phyloP scores from a whole-genome alignment of 2,888 invertebrate genomes.

The Adela reaumurella region DNA sequence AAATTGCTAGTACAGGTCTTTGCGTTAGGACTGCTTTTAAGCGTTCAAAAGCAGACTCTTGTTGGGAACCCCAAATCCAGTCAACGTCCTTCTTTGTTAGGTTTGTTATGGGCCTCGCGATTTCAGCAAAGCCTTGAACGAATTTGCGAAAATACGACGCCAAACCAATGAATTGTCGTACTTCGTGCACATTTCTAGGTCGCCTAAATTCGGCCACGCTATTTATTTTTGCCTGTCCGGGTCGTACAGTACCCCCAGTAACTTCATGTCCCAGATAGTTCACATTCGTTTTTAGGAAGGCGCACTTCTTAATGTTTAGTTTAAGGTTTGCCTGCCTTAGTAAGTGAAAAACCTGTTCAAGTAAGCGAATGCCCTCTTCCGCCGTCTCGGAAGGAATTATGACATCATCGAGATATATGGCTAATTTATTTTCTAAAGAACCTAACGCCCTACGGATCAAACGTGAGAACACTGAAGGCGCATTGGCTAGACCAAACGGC shows the following conservation, averaged over 20 bases:
- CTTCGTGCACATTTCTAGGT: conserved; percentile 8
- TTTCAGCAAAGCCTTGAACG: conserved; percentile 11
- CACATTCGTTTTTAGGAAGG: conserved; percentile 3
- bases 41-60: conserved; percentile 10
- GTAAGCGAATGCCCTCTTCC: no score
- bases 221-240: conserved; percentile 2
- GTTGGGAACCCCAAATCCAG: conserved; percentile 8
- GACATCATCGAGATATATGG: no score
- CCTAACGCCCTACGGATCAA: neutral
- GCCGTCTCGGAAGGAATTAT: no score
- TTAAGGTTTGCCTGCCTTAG: conserved; percentile 2
- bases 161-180: no score
- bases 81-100: conserved; percentile 10
- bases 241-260: conserved; percentile 1
- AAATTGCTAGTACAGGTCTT: conserved; percentile 14
- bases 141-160: conserved; percentile 13
- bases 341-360: conserved; percentile 2
- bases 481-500: conserved; percentile 2
- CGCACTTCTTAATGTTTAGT: conserved; percentile 4
- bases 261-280: conserved; percentile 7
- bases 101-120: conserved; percentile 11
- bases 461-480: neutral
- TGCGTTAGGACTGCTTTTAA: conserved; percentile 11
- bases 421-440: neutral
- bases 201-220: conserved; percentile 8